These are phyloP conservation scores for Microcebus griseorufus DNA, from an alignment of 2,113 vertebrate species.

Conservation along the genomic window DNA sequence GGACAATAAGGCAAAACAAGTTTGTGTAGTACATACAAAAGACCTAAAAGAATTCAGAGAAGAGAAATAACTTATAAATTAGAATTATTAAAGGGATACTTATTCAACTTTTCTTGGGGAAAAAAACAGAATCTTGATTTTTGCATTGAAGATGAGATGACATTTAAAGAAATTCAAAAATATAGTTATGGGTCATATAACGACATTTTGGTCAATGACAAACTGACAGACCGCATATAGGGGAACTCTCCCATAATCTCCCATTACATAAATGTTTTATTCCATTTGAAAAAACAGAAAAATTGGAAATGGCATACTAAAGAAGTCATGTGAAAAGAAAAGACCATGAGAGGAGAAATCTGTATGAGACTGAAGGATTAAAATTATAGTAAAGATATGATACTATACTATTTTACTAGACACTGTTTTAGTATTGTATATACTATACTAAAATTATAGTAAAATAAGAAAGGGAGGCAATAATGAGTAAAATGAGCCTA, in stretches of 20 bases:
- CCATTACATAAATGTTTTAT: neutral
- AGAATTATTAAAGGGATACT: neutral
- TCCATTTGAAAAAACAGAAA: conserved; percentile 4
- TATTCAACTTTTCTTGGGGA: neutral
- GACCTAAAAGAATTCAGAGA: neutral
- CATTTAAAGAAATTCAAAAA: neutral
- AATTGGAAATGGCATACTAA: neutral
- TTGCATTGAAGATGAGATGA: neutral
- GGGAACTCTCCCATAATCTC: no score
- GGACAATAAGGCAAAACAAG: neutral
- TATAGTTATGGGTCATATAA: neutral
- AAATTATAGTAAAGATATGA: neutral
- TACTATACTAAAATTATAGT: neutral
- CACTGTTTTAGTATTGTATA: no score
- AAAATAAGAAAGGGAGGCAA: neutral
- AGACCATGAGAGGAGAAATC: neutral
- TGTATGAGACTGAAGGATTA: neutral
- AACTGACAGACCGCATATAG: no score
- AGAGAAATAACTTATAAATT: neutral
- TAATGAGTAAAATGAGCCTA: neutral
- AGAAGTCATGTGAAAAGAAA: neutral
- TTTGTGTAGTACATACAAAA: neutral
- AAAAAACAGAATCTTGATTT: neutral
- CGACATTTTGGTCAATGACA: no score
- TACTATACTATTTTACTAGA: no score